Evolutionary conservation across 2,888 invertebrate species (phyloP), one percentile per base, ranked within the genome.

Genomic region (Andrena marginata): DNA sequence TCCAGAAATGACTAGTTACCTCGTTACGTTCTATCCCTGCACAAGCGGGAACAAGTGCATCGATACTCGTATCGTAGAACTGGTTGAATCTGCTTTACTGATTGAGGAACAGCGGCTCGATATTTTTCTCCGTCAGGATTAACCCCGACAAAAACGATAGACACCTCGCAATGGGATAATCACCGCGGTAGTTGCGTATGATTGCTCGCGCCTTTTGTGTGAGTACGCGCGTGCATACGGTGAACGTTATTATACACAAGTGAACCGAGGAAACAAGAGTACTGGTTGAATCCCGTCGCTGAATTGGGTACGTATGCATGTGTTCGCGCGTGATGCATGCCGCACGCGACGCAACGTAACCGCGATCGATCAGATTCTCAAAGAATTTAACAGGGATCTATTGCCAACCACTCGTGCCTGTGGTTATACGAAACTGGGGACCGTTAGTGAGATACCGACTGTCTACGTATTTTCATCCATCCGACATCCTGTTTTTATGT

Each of bases 151-250:
- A 82, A 84, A 83, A 83, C 84, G 83, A 73, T 71, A 69, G 83
- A 79, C 83, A 84, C 79, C 79, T 84, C 84, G 77, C 84, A 83
- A 84, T 84, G 73, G 83, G 77, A 84, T 84, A 84, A 83, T 80
- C 79, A 73, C 63, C 79, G 77, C 63, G 77, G 70, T 84, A 83
- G 84, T 84, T 83, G 73, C 84, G 67, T 83, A 70, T 69, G 84
- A 84, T 83, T 83, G 72, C 77, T 70, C 62, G 67, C 23, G 49
- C 51, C 13, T 49, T 49, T 69, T 42, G 60, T 56, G 67, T 51
- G 73, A 33, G 67, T 42, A 48, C 26, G 23, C 31, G 56, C n/a
- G 60, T 56, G 72, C n/a, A 42, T 42, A 35, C 26, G 69, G 77
- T 76, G 56, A 29, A 75, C 26, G 54, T 59, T 51, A 54, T 64